phyloP scores from a whole-genome alignment of 2,113 vertebrate genomes.

The Tylochromis polylepis region DNA sequence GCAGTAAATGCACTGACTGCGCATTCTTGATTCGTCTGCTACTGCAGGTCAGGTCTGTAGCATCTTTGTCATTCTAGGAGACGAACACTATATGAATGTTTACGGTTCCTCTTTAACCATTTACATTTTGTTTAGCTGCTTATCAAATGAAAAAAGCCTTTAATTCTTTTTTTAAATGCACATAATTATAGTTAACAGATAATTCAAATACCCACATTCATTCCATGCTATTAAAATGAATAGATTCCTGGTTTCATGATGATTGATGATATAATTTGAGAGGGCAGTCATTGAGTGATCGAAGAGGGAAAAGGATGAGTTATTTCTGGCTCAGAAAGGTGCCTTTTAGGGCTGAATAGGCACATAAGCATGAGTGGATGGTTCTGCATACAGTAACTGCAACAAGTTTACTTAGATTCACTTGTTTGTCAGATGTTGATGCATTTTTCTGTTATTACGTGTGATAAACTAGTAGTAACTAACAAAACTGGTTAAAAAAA shows the following conservation, averaged over 20 bases:
- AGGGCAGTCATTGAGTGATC: background rate
- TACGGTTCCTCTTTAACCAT: background rate
- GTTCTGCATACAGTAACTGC: background rate
- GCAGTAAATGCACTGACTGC: background rate
- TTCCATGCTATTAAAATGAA: background rate
- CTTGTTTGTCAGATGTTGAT: background rate
- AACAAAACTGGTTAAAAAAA: background rate
- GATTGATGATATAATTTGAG: background rate
- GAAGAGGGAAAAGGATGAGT: background rate
- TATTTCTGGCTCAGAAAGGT: background rate
- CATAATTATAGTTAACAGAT: background rate
- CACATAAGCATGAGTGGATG: background rate
- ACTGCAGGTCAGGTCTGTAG: background rate
- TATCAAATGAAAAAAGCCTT: background rate
- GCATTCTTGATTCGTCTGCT: background rate
- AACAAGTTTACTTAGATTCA: background rate
- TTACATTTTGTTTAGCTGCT: background rate
- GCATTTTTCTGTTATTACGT: background rate
- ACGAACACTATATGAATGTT: background rate
- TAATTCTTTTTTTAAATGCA: background rate
- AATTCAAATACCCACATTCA: background rate
- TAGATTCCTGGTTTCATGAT: background rate
- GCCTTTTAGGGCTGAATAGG: background rate
- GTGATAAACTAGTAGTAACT: background rate
- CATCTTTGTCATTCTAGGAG: background rate